Evolutionary conservation across 1,140 invertebrate genomes (phyloP).

Genomic region (Notospermus geniculatus): DNA sequence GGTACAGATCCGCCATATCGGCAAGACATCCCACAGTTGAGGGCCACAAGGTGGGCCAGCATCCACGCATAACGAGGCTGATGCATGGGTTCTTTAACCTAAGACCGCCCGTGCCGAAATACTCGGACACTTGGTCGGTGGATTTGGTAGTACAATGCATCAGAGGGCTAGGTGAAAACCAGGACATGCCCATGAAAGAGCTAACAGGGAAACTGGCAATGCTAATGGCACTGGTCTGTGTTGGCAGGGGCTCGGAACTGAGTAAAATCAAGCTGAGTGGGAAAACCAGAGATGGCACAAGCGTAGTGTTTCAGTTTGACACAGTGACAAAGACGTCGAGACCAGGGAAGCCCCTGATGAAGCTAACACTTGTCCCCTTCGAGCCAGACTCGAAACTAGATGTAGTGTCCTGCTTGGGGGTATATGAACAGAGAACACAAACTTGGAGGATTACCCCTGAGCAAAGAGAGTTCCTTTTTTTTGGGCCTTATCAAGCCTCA

Average conservation of each 20-base stretch:
- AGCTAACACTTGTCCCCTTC: neutral
- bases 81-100: conserved; percentile 15
- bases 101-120: conserved; percentile 15
- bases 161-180: neutral
- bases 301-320: conserved; percentile 7
- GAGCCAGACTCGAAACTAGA: neutral
- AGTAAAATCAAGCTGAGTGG: neutral
- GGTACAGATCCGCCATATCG: conserved; percentile 18
- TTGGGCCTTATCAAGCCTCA: neutral
- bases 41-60: conserved; percentile 18
- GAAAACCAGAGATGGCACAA: neutral
- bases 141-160: neutral
- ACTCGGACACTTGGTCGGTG: conserved; percentile 9
- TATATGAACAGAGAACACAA: neutral
- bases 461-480: neutral
- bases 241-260: neutral
- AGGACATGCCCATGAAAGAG: neutral
- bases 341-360: neutral
- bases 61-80: conserved; percentile 7
- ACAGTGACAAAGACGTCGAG: conserved; percentile 3
- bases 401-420: neutral
- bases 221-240: neutral
- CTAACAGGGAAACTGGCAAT: neutral
- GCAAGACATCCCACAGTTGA: conserved; percentile 12
- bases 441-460: neutral